Evolutionary conservation across 2,888 invertebrate genomes (phyloP).

Genomic region (Brachynemurus nebulosus): DNA sequence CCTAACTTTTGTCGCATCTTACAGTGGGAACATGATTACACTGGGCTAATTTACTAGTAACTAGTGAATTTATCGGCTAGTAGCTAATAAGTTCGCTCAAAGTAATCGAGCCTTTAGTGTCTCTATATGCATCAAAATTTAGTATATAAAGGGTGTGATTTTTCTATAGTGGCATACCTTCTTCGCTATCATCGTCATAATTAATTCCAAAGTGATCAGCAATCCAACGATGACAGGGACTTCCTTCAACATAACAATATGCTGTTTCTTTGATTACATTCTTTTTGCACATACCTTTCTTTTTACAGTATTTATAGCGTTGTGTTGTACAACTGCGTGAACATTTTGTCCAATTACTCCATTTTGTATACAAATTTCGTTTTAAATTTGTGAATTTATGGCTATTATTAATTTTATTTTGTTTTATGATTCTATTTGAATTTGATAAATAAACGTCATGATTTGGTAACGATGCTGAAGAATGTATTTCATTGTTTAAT

Average conservation of each 20-base stretch:
- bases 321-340: conserved; percentile 65
- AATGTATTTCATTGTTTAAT: background rate
- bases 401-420: background rate
- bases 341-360: conserved; percentile 77
- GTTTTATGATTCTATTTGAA: background rate
- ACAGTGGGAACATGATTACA: too few species aligned
- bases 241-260: conserved; percentile 71
- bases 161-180: background rate
- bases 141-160: too few species aligned
- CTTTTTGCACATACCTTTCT: conserved; percentile 57
- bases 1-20: too few species aligned
- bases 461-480: too few species aligned
- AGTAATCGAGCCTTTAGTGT: too few species aligned
- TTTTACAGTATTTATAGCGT: conserved; percentile 62
- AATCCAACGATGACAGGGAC: conserved; percentile 40
- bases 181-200: background rate
- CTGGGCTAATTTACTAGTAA: too few species aligned
- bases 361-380: conserved; percentile 49
- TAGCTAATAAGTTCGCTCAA: too few species aligned
- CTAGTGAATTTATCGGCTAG: too few species aligned
- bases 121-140: too few species aligned
- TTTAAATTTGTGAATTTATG: background rate
- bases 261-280: conserved; percentile 70
- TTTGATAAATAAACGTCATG: background rate
- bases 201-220: background rate